phyloP scores from a whole-genome alignment of 2,797 vertebrate genomes.

The Silurus lanzhouensis region DNA sequence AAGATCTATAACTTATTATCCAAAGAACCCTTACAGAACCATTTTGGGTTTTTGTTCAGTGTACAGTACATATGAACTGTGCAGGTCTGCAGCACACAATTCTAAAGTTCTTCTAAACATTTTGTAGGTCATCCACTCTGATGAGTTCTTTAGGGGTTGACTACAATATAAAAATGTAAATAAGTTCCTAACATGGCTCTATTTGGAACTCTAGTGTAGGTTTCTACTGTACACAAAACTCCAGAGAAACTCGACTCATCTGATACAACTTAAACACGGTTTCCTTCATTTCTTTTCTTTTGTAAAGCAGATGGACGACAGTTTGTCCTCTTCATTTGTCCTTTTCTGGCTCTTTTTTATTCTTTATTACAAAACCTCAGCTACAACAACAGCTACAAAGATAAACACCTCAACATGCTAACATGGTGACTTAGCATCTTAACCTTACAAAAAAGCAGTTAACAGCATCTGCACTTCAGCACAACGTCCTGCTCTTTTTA shows the following conservation, averaged over 20 bases:
- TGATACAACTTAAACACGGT: background rate
- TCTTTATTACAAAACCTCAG: too few relatives aligned
- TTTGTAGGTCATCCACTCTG: background rate
- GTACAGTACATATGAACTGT: background rate
- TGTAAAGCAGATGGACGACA: conserved; percentile 50
- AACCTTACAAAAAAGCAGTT: background rate
- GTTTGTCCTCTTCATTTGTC: conserved; percentile 31
- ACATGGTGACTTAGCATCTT: background rate
- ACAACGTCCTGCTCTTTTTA: background rate
- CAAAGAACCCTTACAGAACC: background rate
- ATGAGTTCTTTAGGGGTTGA: too few relatives aligned
- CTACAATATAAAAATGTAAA: too few relatives aligned
- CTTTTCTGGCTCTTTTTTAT: conserved; percentile 24
- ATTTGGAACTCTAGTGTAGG: background rate
- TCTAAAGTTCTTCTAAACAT: background rate
- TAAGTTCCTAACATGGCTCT: background rate
- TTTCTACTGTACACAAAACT: too few relatives aligned
- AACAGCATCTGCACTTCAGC: background rate
- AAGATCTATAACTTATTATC: background rate
- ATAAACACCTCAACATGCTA: background rate
- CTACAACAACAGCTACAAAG: background rate
- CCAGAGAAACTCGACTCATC: background rate
- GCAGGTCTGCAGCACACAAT: too few relatives aligned
- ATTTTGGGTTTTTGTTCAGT: background rate
- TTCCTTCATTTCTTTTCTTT: background rate